Percentiles rank a stretch among this genome's conserved stretches.
Evolutionary conservation across 2,113 vertebrate species (phyloP).

Genomic region (Vidua macroura): DNA sequence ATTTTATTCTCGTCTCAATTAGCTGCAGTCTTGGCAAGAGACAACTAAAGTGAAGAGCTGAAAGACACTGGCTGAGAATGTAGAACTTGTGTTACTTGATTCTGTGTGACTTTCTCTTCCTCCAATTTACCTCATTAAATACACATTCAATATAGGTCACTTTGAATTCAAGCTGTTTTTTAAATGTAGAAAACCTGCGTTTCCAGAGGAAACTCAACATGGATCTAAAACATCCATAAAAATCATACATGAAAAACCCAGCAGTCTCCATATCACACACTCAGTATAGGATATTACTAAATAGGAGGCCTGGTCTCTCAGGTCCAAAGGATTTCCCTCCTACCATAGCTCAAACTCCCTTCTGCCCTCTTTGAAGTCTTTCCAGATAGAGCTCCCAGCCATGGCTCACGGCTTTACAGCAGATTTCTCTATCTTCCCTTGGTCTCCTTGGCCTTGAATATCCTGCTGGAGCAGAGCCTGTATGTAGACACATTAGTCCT

Average conservation of each 20-base stretch:
- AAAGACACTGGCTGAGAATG: background rate
- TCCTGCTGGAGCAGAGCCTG: background rate
- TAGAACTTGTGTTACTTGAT: background rate
- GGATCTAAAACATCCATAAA: background rate
- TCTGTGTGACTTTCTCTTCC: background rate
- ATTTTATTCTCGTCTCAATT: background rate
- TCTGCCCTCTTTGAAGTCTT: background rate
- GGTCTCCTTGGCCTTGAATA: background rate
- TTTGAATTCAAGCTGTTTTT: background rate
- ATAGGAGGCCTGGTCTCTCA: background rate
- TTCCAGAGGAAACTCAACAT: background rate
- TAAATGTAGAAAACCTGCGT: background rate
- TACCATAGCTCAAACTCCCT: background rate
- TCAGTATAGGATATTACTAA: background rate
- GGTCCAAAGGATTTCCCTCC: background rate
- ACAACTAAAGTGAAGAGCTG: background rate
- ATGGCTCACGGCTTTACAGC: background rate
- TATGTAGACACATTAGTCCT: background rate
- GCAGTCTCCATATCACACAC: background rate
- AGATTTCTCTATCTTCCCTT: background rate
- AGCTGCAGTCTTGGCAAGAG: background rate
- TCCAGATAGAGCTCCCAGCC: background rate
- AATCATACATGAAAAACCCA: background rate
- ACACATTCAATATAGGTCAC: rapidly evolving
- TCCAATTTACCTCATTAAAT: background rate